A percentile compares a stretch with the other conserved stretches of the same genome.
Evolutionary conservation across 2,113 vertebrate species (phyloP).

Genomic region (Paramisgurnus dabryanus): DNA sequence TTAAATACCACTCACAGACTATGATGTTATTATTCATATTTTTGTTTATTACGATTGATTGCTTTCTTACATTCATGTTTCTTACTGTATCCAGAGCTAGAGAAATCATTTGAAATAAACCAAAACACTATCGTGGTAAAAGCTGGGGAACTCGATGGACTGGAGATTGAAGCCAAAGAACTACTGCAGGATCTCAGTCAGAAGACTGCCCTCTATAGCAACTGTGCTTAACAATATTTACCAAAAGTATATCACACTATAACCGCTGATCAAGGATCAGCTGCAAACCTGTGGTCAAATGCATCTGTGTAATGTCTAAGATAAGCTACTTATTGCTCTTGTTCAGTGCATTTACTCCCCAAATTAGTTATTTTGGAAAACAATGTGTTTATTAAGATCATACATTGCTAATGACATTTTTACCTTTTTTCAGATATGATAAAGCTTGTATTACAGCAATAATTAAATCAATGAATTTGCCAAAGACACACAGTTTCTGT

Average conservation of each 20-base stretch:
- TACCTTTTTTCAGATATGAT: background rate
- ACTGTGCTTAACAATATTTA: constrained; percentile 71
- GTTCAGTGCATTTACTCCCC: background rate
- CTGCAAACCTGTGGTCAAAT: background rate
- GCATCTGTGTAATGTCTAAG: background rate
- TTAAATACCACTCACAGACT: background rate
- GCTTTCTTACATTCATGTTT: background rate
- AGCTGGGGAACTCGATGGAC: constrained; percentile 78
- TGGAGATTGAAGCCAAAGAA: constrained; percentile 80
- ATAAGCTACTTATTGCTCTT: background rate
- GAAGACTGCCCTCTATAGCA: constrained; percentile 90
- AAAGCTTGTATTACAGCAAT: background rate
- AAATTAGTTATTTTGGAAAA: background rate
- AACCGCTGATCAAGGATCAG: background rate
- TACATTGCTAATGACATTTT: too few species aligned
- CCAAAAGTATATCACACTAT: background rate
- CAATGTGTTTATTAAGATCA: background rate
- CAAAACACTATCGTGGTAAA: constrained; percentile 85
- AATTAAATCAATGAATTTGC: background rate
- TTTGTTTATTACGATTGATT: background rate
- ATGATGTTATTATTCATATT: background rate
- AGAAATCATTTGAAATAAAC: constrained; percentile 84
- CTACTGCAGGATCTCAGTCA: constrained; percentile 87
- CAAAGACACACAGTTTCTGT: background rate
- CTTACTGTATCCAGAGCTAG: constrained; percentile 78